phyloP scores from a whole-genome alignment of 2,888 invertebrate species.

The Siphonodentalium dalli region DNA sequence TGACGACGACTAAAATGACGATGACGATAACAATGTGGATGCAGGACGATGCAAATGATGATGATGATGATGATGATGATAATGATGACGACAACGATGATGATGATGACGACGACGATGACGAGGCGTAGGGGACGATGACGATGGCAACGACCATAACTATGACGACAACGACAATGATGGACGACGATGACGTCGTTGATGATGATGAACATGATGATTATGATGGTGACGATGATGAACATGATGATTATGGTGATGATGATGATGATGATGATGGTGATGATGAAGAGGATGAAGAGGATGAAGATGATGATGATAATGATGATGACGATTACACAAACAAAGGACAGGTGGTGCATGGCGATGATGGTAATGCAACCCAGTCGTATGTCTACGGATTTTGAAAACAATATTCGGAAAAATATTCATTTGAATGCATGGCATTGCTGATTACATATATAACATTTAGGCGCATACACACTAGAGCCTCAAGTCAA shows the following conservation, averaged over 20 bases:
- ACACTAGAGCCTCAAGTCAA: too few species aligned
- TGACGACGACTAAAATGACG: too few species aligned
- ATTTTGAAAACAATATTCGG: too few species aligned
- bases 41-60: not conserved
- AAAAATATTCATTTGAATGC: too few species aligned
- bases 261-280: constrained; percentile 20
- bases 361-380: constrained; percentile 3
- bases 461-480: too few species aligned
- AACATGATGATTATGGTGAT: constrained; percentile 16
- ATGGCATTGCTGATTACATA: too few species aligned
- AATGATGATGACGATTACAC: constrained; percentile 7
- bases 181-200: constrained; percentile 8
- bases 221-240: constrained; percentile 14
- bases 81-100: constrained; percentile 1
- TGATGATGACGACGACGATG: constrained; percentile 5
- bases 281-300: constrained; percentile 15
- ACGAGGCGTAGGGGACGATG: constrained; percentile 5
- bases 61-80: constrained; percentile 1
- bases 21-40: too few species aligned
- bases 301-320: constrained; percentile 19
- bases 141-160: constrained; percentile 12
- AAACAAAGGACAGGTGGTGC: not conserved
- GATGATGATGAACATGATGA: constrained; percentile 14
- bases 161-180: constrained; percentile 13
- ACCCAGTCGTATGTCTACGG: too few species aligned